Conservation (phyloP, 2,797 vertebrate genomes). For the Pantherophis vulpinus region DNA sequence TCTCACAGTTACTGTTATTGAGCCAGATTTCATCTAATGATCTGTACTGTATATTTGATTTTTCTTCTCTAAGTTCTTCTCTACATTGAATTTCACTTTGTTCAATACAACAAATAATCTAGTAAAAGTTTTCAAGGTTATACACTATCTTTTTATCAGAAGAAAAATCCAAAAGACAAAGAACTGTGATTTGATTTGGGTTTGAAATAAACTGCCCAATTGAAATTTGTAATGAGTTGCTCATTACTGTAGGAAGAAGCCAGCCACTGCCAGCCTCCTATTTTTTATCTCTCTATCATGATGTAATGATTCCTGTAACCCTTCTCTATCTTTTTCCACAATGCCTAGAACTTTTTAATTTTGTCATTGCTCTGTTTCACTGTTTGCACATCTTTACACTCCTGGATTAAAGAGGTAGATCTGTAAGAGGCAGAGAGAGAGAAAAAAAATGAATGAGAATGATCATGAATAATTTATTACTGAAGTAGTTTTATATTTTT, state of each 20-base stretch:
- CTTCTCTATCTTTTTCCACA: neutral
- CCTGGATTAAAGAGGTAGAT: constrained; percentile 4
- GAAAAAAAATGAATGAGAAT: neutral
- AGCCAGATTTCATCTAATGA: neutral
- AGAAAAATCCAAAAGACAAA: constrained; percentile 59
- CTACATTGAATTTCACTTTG: neutral
- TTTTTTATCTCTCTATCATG: constrained; percentile 26
- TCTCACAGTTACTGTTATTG: neutral
- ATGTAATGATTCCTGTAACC: neutral
- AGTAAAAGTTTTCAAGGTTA: constrained; percentile 50
- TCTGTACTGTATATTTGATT: neutral
- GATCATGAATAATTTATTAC: neutral
- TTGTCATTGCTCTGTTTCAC: neutral
- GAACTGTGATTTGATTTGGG: constrained; percentile 57
- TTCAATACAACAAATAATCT: constrained; percentile 46
- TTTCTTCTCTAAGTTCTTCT: neutral
- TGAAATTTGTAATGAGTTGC: constrained; percentile 59
- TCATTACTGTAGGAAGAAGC: constrained; percentile 34
- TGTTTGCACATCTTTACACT: neutral
- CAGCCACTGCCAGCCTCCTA: constrained; percentile 10
- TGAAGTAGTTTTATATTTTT: neutral
- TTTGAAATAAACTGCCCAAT: constrained; percentile 62
- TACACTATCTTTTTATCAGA: constrained; percentile 32
- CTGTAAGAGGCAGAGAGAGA: neutral
- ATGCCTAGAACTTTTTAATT: neutral